Evolutionary conservation across 1,140 invertebrate species (phyloP).

Genomic region (Achroia grisella): DNA sequence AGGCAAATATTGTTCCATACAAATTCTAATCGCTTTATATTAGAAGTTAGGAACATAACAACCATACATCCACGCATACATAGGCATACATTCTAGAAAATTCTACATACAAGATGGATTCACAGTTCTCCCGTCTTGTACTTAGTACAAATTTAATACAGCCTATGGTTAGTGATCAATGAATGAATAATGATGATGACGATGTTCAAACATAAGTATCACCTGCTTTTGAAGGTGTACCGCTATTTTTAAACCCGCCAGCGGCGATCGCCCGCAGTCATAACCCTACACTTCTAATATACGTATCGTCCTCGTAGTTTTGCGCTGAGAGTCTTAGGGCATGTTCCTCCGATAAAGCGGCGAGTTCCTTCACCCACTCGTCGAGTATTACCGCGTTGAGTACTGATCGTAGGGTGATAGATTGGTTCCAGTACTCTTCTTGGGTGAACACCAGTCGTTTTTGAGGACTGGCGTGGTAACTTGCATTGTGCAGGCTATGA

Average conservation of each 20-base stretch:
- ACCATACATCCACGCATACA: no score
- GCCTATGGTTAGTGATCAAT: no score
- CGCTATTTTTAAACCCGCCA: conserved; percentile 25
- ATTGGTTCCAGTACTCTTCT: conserved; percentile 65
- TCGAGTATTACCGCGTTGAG: conserved; percentile 89
- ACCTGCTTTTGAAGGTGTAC: no score
- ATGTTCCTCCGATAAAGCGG: conserved; percentile 94
- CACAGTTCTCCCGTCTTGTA: no score
- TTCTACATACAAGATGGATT: no score
- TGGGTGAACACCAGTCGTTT: conserved; percentile 46
- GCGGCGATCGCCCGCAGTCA: conserved; percentile 52
- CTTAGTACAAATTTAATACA: no score
- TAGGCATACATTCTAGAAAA: no score
- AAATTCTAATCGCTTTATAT: no score
- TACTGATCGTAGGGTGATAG: conserved; percentile 48
- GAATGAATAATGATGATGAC: no score
- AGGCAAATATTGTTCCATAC: no score
- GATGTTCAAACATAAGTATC: no score
- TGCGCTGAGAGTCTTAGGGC: conserved; percentile 70
- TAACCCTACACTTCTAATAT: conserved; percentile 49
- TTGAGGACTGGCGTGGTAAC: conserved; percentile 25
- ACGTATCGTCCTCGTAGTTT: conserved; percentile 45
- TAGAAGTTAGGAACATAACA: no score
- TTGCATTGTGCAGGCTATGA: conserved; percentile 22
- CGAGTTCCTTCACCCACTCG: conserved; percentile 95